These are phyloP conservation scores for Noctua fimbriata DNA, from an alignment of 2,888 invertebrate genomes.

Conservation along the genomic window DNA sequence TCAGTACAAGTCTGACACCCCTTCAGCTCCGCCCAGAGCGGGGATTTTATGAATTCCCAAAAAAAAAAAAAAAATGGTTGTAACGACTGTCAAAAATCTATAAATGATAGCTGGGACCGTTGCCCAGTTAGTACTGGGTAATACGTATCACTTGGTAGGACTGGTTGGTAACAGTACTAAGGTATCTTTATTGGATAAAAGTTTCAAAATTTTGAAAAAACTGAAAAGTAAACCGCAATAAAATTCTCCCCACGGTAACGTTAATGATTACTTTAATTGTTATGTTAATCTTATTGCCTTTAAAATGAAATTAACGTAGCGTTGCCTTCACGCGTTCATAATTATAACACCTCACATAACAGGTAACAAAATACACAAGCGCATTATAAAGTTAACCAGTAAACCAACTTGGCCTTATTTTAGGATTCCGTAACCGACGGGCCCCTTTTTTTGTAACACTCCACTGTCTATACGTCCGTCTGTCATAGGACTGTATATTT, in stretches of 20 bases:
- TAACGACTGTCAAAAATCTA: too few species aligned
- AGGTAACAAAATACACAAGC: conserved; percentile 2
- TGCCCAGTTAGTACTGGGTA: too few species aligned
- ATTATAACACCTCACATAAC: conserved; percentile 34
- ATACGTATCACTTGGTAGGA: too few species aligned
- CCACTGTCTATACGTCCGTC: neutral
- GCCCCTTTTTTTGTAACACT: neutral
- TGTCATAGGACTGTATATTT: neutral
- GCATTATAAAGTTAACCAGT: neutral
- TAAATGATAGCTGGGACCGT: too few species aligned
- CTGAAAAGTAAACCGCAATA: neutral
- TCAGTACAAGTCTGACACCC: too few species aligned
- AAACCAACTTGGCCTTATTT: neutral
- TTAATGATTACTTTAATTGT: conserved; percentile 29
- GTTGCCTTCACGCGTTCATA: conserved; percentile 30
- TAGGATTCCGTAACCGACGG: neutral
- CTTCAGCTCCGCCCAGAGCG: too few species aligned
- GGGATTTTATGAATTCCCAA: too few species aligned
- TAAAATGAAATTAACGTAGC: conserved; percentile 40
- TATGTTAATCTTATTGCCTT: conserved; percentile 36
- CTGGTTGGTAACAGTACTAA: too few species aligned
- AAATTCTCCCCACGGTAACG: neutral
- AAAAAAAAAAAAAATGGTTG: too few species aligned
- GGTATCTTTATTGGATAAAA: too few species aligned
- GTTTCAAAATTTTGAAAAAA: neutral